These are phyloP conservation scores for Thereva unica DNA, from an alignment of 2,888 invertebrate species.

Conservation along the genomic window DNA sequence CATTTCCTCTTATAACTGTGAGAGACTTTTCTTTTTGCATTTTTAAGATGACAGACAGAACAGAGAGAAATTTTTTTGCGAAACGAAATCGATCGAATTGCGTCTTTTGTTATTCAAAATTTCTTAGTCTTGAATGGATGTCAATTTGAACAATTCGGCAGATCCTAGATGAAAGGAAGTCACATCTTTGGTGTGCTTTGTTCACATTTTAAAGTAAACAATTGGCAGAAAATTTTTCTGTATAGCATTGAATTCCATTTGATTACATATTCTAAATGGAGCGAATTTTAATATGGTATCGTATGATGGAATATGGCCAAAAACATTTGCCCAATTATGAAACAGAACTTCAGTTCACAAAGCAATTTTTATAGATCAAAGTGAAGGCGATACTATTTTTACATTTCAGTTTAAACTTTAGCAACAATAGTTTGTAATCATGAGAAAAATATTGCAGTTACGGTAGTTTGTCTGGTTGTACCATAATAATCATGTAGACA, in stretches of 20 bases:
- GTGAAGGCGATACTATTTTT: no score
- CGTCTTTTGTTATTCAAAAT: constrained; percentile 36
- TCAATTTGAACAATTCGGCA: constrained; percentile 32
- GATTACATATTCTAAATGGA: neutral
- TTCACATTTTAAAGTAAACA: constrained; percentile 1
- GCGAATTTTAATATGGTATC: no score
- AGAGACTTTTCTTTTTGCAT: constrained; percentile 1
- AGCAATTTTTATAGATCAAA: no score
- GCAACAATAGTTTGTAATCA: no score
- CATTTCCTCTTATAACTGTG: no score
- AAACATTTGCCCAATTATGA: no score
- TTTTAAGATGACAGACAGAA: constrained; percentile 15
- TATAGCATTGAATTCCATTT: neutral
- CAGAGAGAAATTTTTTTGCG: constrained; percentile 32
- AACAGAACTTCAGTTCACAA: no score
- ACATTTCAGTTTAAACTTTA: no score
- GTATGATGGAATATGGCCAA: no score
- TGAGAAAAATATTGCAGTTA: no score
- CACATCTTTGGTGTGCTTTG: neutral
- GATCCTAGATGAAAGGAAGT: constrained; percentile 19
- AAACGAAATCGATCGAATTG: constrained; percentile 35
- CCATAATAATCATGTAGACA: no score
- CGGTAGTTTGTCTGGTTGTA: no score
- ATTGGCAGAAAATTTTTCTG: neutral
- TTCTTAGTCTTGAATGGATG: neutral